Percentiles rank a stretch among this genome's conserved stretches.
Conservation (phyloP, 1,140 invertebrate genomes). For the Calosoma granatense region DNA sequence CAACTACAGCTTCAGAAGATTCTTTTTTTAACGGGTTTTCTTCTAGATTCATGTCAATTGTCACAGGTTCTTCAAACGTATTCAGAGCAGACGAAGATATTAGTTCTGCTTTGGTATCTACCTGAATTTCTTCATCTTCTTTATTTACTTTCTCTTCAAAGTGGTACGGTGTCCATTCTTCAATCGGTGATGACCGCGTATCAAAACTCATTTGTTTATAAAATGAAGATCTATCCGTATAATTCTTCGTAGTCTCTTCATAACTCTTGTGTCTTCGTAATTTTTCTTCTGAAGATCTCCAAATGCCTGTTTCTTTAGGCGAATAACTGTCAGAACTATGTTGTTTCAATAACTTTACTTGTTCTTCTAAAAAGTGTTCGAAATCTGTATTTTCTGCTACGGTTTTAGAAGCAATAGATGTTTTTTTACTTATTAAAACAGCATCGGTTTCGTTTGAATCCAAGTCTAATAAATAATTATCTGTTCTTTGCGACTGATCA, state of each 20-base stretch:
- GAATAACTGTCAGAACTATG: slow-evolving; percentile 12
- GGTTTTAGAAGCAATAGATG: slow-evolving; percentile 18
- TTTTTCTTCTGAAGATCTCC: background rate
- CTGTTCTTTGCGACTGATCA: no score
- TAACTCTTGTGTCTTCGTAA: slow-evolving; percentile 3
- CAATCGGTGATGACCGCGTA: background rate
- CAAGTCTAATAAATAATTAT: no score
- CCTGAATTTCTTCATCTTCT: no score
- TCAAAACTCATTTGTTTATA: slow-evolving; percentile 8
- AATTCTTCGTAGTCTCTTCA: background rate
- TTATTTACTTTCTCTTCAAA: no score
- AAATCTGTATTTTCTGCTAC: slow-evolving; percentile 29
- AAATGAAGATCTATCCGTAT: background rate
- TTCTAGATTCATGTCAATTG: no score
- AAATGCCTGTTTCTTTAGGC: background rate
- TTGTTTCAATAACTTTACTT: slow-evolving; percentile 25
- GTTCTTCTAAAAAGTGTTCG: slow-evolving; percentile 31
- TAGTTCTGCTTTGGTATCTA: no score
- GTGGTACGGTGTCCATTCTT: background rate
- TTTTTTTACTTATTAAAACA: no score
- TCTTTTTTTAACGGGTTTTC: no score
- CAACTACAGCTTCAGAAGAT: no score
- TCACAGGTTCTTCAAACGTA: no score
- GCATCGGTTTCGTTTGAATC: no score
- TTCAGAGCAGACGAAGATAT: no score